These are phyloP conservation scores for Gymnoscelis rufifasciata DNA, from an alignment of 2,888 invertebrate genomes.

Conservation along the genomic window DNA sequence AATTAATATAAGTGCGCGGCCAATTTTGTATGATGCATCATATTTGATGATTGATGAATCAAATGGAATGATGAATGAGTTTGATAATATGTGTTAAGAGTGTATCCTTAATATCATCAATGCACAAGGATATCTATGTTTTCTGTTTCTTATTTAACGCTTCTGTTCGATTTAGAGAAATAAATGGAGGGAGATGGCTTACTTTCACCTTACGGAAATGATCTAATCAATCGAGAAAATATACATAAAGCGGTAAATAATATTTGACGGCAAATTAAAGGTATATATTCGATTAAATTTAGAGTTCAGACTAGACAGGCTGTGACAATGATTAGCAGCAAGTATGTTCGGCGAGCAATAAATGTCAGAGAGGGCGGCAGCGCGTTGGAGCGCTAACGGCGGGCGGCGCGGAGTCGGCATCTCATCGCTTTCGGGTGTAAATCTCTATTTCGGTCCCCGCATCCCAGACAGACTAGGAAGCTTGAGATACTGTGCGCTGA, in stretches of 20 bases:
- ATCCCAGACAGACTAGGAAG: conserved; percentile 15
- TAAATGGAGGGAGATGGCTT: no score
- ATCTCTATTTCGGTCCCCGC: conserved; percentile 13
- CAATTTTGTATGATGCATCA: background rate
- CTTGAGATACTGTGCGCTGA: conserved; percentile 15
- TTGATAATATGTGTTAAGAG: no score
- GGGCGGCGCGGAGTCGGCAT: background rate
- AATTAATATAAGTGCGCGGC: background rate
- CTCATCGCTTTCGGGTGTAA: conserved; percentile 1
- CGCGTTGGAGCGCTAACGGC: background rate
- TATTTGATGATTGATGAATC: no score
- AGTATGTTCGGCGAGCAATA: conserved; percentile 32
- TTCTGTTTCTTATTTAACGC: no score
- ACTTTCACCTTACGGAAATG: no score
- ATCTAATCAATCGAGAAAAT: no score
- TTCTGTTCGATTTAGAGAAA: no score
- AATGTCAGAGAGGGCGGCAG: conserved; percentile 2
- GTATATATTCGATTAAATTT: background rate
- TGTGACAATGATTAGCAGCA: conserved; percentile 4
- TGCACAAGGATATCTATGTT: no score
- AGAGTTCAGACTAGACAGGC: background rate
- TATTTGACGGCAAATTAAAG: no score
- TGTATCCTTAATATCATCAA: no score
- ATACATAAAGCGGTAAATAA: no score
- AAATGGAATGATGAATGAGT: no score